Base-by-base conservation (phyloP, 2,888 invertebrate species). In the Agrotis ipsilon region DNA sequence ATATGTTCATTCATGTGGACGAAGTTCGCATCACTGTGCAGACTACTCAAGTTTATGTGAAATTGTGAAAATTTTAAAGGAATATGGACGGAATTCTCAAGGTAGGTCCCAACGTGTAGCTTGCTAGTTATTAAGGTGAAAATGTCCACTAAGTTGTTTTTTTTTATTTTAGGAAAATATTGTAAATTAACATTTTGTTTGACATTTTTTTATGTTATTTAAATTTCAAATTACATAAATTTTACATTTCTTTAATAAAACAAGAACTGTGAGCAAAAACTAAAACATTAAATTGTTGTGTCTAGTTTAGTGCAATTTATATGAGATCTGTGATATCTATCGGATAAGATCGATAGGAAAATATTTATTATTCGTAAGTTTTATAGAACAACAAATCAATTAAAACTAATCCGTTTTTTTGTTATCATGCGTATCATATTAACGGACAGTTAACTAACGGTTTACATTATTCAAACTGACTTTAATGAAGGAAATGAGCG, bases 1-100 rank as follows among this genome's bases (percentile, higher is more conserved):
- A 90, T 88, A 89, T 88, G 81, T 87, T 82, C 87, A 90, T 91
- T 90, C 92, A 91, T 86, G 85, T 84, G 83, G 68, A 81, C 65
- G 78, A 80, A 64, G 83, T 68, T 72, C 72, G 74, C 72, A 71
- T 78, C 68, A 78, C 69, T 77, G 76, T 60, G 74, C 62, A 76
- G 69, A 78, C 75, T 74, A 68, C 55, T 65, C 69, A 72, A 59
- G 69, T 70, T 79, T 54, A 59, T 78, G 70, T 62, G 63, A 60
- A 67, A 65, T 73, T 75, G 85, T 82, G 68, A 72, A 46, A 69
- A 32, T 24, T 72, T 61, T 74, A 16, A 51, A 55, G 45, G n/a
- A 76, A 60, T 45, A 89, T 89, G 85, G 82, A 84, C 43, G 68
- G 72, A n/a, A 54, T 81, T 60, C 27, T 82, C 5, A 87, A 85